Base-by-base conservation (phyloP, 1,140 invertebrate genomes). In the Drosophila hydei region DNA sequence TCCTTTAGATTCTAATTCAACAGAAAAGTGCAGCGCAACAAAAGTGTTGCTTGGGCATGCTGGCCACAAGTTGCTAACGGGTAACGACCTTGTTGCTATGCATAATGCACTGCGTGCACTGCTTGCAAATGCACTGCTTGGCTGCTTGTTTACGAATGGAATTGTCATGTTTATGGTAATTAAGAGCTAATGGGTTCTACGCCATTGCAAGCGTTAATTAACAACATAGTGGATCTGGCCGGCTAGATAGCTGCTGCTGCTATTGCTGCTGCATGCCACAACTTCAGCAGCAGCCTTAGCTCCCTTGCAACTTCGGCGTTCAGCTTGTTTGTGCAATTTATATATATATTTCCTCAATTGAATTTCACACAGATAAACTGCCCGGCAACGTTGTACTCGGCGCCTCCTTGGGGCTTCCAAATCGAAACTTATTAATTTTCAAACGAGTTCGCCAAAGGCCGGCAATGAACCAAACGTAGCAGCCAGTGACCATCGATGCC, bases 161-260 rank as follows among this genome's bases (percentile, higher is more conserved):
- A 87, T 79, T 89, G 75, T 89, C 76, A 74, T 81, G 87, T 89
- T 89, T 81, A 89, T 89, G 85, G 80, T 89, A 89, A 89, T 89
- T 89, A 87, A 75, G 52, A 76, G 68, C 68, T 80, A 89, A 89
- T 89, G 85, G 80, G 77, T 89, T 89, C 85, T 89, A 75, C 87
- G 75, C 80, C 63, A 89, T 89, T 89, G 79, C 77, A 73, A 73
- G 62, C 77, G 85, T 81, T 90, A 89, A 89, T 89, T 85, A 76
- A 73, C 80, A 83, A 72, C 75, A 70, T 67, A 56, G 51, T 75
- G 50, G 45, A 30, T n/a, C n/a, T n/a, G n/a, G n/a, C n/a, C n/a
- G 30, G 48, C 74, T 67, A 8, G 7, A 6, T 30, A 30, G 27
- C 7, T 30, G 25, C 25, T 7, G 25, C 25, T 27, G 3, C 25